Base-by-base conservation (phyloP, 2,113 vertebrate species). In the Cololabis saira region DNA sequence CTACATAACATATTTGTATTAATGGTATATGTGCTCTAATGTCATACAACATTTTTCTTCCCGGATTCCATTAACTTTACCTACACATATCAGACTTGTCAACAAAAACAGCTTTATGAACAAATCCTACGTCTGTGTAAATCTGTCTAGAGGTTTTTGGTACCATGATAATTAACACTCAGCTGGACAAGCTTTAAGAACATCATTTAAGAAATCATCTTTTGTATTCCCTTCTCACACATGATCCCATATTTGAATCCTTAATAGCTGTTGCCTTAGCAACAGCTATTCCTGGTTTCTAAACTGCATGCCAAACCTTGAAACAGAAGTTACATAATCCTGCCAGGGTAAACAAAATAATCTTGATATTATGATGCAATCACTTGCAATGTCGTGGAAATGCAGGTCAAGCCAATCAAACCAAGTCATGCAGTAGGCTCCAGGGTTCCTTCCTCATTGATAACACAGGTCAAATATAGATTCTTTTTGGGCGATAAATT, bases 321-420 rank as follows among this genome's bases (percentile, higher is more conserved):
- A 81, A 41, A 79, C 48, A 53, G 78, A 66, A 71, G 71, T 88
- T 75, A 61, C 71, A 69, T 58, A 74, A 81, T 71, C 78, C 74
- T 73, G 80, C 79, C 69, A 74, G 78, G 58, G 81, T 80, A 85
- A 88, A 86, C 74, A 88, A 87, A 87, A 82, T 76, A 71, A 82
- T 87, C 69, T 77, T 58, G 64, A 86, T 86, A 67, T 79, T 65
- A 65, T 92, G 89, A 92, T 87, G 87, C 88, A 90, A 91, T 71
- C 47, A 27, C 57, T 76, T 70, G 87, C 82, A 91, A 91, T 67
- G 52, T n/a, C 37, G 84, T 43, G 66, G 52, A 76, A 87, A 80
- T 69, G 58, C 49, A 47, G 63, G 60, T 64, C 67, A 57, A 71
- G 73, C 49, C 18, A 22, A 83, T 71, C 56, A 42, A 67, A 74